Percentiles rank a stretch among this genome's conserved stretches.
Conservation (phyloP, 2,797 vertebrate species). For the Botia kubotai region DNA sequence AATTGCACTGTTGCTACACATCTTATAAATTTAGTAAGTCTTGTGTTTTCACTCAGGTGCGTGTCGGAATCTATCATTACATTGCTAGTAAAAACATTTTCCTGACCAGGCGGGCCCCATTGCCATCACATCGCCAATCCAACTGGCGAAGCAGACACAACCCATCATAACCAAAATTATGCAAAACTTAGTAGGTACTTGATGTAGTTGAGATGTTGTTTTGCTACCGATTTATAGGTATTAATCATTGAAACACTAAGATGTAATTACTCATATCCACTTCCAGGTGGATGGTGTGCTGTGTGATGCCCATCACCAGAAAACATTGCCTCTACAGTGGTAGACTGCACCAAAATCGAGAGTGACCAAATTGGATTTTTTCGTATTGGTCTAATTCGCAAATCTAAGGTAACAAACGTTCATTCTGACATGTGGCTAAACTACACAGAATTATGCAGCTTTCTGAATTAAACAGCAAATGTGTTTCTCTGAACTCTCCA, state of each 20-base stretch:
- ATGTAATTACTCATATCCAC: background rate
- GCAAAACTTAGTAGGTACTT: slow-evolving; percentile 82
- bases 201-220: slow-evolving; percentile 74
- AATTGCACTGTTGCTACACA: slow-evolving; percentile 88
- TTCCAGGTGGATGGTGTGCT: slow-evolving; percentile 87
- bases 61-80: background rate
- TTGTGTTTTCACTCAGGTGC: background rate
- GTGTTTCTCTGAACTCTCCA: slow-evolving; percentile 56
- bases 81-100: background rate
- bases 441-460: background rate
- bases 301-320: slow-evolving; percentile 89
- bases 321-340: slow-evolving; percentile 90
- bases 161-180: slow-evolving; percentile 91
- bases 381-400: slow-evolving; percentile 87
- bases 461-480: background rate
- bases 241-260: background rate
- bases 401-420: slow-evolving; percentile 83
- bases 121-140: slow-evolving; percentile 92
- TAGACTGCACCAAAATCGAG: slow-evolving; percentile 91
- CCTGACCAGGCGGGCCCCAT: slow-evolving; percentile 86
- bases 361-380: slow-evolving; percentile 86
- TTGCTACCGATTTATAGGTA: background rate
- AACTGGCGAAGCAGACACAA: slow-evolving; percentile 91
- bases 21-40: slow-evolving; percentile 83
- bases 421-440: background rate